Conservation (phyloP, 2,888 invertebrate genomes). For the Cheilosia variabilis region DNA sequence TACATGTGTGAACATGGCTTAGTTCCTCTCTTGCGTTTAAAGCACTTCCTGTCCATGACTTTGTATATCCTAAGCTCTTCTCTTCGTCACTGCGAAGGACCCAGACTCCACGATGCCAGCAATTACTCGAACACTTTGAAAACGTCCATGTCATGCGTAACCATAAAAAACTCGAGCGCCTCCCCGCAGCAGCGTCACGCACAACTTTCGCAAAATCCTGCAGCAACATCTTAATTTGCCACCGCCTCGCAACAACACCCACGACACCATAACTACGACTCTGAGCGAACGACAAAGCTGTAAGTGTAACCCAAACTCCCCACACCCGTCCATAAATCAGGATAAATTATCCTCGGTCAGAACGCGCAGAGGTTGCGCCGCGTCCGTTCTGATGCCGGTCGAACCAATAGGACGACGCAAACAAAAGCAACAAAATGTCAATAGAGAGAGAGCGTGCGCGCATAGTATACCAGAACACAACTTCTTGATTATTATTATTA, state of each 20-base stretch:
- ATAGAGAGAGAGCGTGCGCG: conserved; percentile 32
- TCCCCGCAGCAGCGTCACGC: not conserved
- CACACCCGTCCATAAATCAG: conserved; percentile 69
- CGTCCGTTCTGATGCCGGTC: not conserved
- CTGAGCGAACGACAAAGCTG: conserved; percentile 29
- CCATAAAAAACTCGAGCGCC: conserved; percentile 55
- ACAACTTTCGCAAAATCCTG: conserved; percentile 13
- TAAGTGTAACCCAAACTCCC: conserved; percentile 25
- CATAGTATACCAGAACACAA: conserved; percentile 61
- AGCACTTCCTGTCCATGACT: too few relatives aligned
- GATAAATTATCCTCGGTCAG: conserved; percentile 69
- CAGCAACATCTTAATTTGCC: conserved; percentile 72
- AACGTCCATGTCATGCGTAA: conserved; percentile 5
- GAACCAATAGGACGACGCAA: conserved; percentile 36
- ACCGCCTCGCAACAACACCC: conserved; percentile 67
- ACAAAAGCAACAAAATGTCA: conserved; percentile 59
- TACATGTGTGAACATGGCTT: too few relatives aligned
- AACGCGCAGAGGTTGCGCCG: conserved; percentile 37
- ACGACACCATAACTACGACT: conserved; percentile 37
- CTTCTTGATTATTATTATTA: conserved; percentile 73
- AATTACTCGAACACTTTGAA: conserved; percentile 14
- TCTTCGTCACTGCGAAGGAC: not conserved
- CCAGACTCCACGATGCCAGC: conserved; percentile 8
- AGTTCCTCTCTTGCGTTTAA: too few relatives aligned
- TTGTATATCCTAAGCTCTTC: too few relatives aligned